These are phyloP conservation scores for Hirudinaria manillensis DNA, from an alignment of 2,888 invertebrate species.

Conservation along the genomic window DNA sequence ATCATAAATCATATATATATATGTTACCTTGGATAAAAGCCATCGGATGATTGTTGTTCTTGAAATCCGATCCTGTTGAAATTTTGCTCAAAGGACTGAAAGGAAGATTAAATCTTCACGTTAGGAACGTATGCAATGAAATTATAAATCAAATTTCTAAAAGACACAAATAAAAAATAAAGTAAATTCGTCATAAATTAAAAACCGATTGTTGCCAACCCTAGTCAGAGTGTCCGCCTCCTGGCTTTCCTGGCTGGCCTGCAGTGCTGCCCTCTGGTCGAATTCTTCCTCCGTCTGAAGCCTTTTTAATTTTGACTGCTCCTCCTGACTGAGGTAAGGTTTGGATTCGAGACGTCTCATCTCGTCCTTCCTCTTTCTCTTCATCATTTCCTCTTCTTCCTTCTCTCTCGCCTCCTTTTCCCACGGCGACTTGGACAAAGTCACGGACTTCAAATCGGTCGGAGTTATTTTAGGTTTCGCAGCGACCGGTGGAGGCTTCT, in stretches of 20 bases:
- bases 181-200: too few species aligned
- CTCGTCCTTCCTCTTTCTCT: conserved; percentile 37
- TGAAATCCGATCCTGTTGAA: too few species aligned
- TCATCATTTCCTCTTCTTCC: conserved; percentile 37
- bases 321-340: conserved; percentile 41
- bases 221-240: neutral
- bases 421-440: conserved; percentile 64
- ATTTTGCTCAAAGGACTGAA: too few species aligned
- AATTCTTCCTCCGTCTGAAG: conserved; percentile 87
- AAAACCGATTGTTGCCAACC: too few species aligned
- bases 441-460: conserved; percentile 13
- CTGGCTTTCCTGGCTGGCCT: neutral
- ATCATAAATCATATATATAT: too few species aligned
- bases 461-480: conserved; percentile 35
- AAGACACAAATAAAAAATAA: too few species aligned
- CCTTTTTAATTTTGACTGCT: conserved; percentile 48
- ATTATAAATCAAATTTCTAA: too few species aligned
- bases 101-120: too few species aligned
- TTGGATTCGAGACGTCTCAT: conserved; percentile 66
- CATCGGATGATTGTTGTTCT: too few species aligned
- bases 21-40: too few species aligned
- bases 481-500: conserved; percentile 36
- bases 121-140: too few species aligned
- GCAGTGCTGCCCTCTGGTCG: conserved; percentile 68
- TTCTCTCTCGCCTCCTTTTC: conserved; percentile 59